These are phyloP conservation scores for Gymnoscopelus braueri DNA, from an alignment of 2,797 vertebrate genomes.

Conservation along the genomic window DNA sequence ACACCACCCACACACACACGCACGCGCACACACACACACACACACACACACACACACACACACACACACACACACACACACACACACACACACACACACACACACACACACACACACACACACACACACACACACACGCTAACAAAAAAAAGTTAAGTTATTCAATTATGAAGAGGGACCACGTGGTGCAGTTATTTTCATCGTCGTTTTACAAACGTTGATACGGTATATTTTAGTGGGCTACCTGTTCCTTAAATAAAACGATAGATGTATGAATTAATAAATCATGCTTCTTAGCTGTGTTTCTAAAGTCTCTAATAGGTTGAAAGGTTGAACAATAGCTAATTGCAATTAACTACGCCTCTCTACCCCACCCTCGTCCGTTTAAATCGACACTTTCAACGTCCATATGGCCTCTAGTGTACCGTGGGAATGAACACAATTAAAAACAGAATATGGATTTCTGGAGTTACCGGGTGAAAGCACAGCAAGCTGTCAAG, in stretches of 20 bases:
- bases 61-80: slow-evolving; percentile 8
- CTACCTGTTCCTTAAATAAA: too few species aligned
- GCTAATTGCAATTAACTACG: slow-evolving; percentile 84
- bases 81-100: background rate
- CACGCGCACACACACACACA: slow-evolving; percentile 28
- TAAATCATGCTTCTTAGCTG: slow-evolving; percentile 33
- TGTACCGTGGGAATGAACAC: slow-evolving; percentile 84
- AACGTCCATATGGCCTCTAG: slow-evolving; percentile 77
- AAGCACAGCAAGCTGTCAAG: slow-evolving; percentile 81
- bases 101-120: slow-evolving; percentile 3
- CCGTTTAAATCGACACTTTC: slow-evolving; percentile 82
- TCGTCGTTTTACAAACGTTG: background rate
- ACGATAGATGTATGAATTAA: too few species aligned
- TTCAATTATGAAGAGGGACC: slow-evolving; percentile 27
- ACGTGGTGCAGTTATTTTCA: background rate
- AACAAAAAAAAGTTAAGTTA: slow-evolving; percentile 34
- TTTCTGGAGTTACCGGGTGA: slow-evolving; percentile 74
- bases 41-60: slow-evolving; percentile 21
- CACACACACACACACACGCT: background rate
- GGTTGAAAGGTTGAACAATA: slow-evolving; percentile 81
- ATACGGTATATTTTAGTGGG: too few species aligned
- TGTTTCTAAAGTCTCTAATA: slow-evolving; percentile 61
- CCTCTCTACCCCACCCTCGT: slow-evolving; percentile 76
- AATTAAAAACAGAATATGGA: slow-evolving; percentile 84
- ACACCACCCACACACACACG: slow-evolving; percentile 63